These are phyloP conservation scores for Hassar affinis DNA, from an alignment of 2,113 vertebrate species.

Conservation along the genomic window DNA sequence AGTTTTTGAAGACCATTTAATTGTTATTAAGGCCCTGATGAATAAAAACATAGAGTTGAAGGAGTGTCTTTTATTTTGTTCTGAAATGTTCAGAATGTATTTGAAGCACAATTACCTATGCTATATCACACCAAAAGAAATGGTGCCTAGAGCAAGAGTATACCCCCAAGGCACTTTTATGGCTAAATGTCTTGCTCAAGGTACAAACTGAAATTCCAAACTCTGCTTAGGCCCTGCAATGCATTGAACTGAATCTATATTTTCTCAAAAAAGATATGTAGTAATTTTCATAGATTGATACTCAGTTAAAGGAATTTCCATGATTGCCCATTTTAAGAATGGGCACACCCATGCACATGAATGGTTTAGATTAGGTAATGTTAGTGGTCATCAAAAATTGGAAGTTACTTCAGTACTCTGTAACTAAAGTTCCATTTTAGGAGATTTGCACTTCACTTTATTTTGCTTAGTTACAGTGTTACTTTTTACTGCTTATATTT, in stretches of 20 bases:
- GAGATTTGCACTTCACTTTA: not conserved
- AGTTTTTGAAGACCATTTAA: not conserved
- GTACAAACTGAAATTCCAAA: conserved; percentile 5
- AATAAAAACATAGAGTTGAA: not conserved
- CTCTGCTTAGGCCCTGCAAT: not conserved
- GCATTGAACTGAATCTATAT: not conserved
- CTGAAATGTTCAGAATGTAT: not conserved
- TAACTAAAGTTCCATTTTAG: not conserved
- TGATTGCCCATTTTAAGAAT: not conserved
- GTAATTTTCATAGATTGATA: not conserved
- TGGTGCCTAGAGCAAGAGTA: not conserved
- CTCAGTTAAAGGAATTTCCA: not conserved
- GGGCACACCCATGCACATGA: not conserved
- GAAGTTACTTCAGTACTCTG: too few relatives aligned
- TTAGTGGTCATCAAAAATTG: not conserved
- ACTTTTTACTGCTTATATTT: too few relatives aligned
- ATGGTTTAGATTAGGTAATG: not conserved
- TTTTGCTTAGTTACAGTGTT: not conserved
- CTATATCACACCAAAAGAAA: not conserved
- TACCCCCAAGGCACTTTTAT: conserved; percentile 21
- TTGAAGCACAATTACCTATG: not conserved
- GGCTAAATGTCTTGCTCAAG: conserved; percentile 17
- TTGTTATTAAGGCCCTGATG: not conserved
- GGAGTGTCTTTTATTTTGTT: not conserved
- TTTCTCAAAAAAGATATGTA: not conserved